phyloP scores from a whole-genome alignment of 1,140 invertebrate genomes.

The Trachymyrmex septentrionalis region DNA sequence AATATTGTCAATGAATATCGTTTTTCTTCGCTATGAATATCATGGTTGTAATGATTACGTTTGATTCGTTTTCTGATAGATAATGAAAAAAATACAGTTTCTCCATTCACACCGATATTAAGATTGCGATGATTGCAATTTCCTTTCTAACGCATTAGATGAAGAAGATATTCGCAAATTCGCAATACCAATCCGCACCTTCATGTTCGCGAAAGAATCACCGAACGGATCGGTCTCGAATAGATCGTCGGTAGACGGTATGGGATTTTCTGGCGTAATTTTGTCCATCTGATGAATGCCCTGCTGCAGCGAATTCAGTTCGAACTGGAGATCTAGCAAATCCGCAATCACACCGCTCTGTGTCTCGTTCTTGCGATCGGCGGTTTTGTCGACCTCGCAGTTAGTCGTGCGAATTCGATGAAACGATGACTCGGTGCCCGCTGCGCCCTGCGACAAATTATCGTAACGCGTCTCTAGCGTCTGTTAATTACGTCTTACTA shows the following conservation, averaged over 20 bases:
- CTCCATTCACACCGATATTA: background rate
- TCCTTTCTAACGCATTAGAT: background rate
- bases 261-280: constrained; percentile 91
- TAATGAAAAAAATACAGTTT: background rate
- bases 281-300: constrained; percentile 95
- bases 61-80: background rate
- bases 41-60: constrained; percentile 5
- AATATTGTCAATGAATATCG: background rate
- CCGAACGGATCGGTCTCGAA: constrained; percentile 91
- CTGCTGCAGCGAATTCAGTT: constrained; percentile 95
- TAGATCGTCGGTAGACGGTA: constrained; percentile 87
- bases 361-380: constrained; percentile 82
- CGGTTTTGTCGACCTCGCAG: constrained; percentile 80
- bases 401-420: constrained; percentile 78
- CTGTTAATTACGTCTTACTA: constrained; percentile 9
- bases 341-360: constrained; percentile 90
- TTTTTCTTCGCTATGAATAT: background rate
- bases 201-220: constrained; percentile 92
- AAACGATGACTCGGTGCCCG: constrained; percentile 82
- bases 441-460: constrained; percentile 80
- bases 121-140: background rate
- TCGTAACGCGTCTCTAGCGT: constrained; percentile 15
- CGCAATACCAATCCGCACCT: constrained; percentile 81
- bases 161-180: constrained; percentile 7
- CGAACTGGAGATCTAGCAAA: constrained; percentile 97